Percentiles rank a stretch among this genome's conserved stretches.
Evolutionary conservation across 1,140 invertebrate genomes (phyloP).

Genomic region (Callitettix versicolor): DNA sequence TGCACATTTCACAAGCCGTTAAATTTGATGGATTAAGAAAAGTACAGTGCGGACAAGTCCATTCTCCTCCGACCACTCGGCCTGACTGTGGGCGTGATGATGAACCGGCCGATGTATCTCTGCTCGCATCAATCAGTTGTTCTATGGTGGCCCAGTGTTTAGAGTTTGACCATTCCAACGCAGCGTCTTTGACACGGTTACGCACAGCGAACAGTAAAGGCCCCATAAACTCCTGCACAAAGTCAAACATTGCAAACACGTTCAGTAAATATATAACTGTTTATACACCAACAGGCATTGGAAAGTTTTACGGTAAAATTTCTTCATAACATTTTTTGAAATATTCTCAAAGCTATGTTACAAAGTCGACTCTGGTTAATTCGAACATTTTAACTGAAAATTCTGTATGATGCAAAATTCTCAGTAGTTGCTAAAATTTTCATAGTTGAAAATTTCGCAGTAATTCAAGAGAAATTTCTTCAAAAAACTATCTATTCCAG

Average conservation of each 20-base stretch:
- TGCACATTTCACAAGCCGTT: constrained; percentile 83
- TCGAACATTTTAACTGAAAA: too few species aligned
- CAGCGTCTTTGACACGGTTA: constrained; percentile 53
- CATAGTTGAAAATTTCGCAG: too few species aligned
- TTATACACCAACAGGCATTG: too few species aligned
- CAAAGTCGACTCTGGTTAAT: too few species aligned
- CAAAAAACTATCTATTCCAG: too few species aligned
- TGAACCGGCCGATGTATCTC: constrained; percentile 22
- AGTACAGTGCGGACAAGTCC: constrained; percentile 90
- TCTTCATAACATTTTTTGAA: too few species aligned
- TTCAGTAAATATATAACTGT: neutral
- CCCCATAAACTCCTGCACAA: constrained; percentile 56
- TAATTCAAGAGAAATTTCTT: too few species aligned
- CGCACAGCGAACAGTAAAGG: constrained; percentile 67
- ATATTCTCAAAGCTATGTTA: too few species aligned
- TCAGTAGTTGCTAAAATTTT: too few species aligned
- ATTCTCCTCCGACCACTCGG: constrained; percentile 37
- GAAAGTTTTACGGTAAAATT: constrained; percentile 1
- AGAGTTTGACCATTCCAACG: constrained; percentile 62
- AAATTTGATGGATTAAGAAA: constrained; percentile 71
- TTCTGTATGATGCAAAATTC: too few species aligned
- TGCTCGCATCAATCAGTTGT: constrained; percentile 60
- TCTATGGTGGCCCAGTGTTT: constrained; percentile 85
- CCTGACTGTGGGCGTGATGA: constrained; percentile 22
- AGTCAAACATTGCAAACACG: constrained; percentile 8